Base-by-base conservation (phyloP, 2,797 vertebrate genomes). In the Labroides dimidiatus region DNA sequence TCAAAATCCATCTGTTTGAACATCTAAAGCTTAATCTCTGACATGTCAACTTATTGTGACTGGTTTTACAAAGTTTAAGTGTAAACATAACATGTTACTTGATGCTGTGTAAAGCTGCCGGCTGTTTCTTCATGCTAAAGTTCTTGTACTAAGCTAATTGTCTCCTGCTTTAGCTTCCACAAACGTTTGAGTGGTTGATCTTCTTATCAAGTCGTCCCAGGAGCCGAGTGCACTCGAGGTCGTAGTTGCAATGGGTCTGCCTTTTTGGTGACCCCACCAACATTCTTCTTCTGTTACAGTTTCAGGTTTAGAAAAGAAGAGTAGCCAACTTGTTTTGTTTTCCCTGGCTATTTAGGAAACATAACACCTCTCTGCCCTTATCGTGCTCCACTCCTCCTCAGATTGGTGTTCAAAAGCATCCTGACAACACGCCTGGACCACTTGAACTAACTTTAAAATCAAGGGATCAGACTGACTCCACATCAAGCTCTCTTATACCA, bases 401-500 rank as follows among this genome's bases (percentile, higher is more conserved):
- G 52, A 39, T 21, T 57, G 33, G 16, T 4, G 1, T 63, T 33
- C 20, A 24, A 37, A 51, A 52, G 33, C 10, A 10, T 49, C 50
- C 37, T 41, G 16, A 19, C 14, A 20, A 24, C 49, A 52, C 57
- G 20, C 7, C 24, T 39, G 13, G 9, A 53, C 36, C 37, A 44
- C 59, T 48, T 72, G 23, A 47, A n/a, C 44, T n/a, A 21, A 21
- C 56, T 61, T 64, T 23, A 16, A 15, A 20, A 20, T 12, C 14
- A 56, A 49, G 56, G 30, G 49, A 71, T 52, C 41, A 44, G 51
- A 66, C 49, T 6, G 21, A 43, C 58, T 78, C 49, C 59, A 37
- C 63, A 65, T 57, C 45, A 62, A 63, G 65, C 51, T 85, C 65
- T 77, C 69, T 6, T 24, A 33, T 60, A 51, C 43, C 47, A 23